These are phyloP conservation scores for Clinocottus analis DNA, from an alignment of 2,113 vertebrate species.

Conservation along the genomic window DNA sequence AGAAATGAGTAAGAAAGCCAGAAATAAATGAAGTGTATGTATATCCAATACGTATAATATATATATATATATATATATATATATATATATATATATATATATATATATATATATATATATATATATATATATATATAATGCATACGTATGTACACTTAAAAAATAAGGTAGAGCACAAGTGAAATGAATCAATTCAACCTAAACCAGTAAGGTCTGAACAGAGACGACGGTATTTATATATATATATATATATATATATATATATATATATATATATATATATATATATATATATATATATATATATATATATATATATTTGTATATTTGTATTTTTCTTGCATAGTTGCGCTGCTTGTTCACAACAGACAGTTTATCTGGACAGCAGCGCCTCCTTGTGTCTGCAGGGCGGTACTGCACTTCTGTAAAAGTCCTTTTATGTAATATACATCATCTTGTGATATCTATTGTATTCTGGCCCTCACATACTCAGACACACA, in stretches of 20 bases:
- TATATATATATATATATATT: too few relatives aligned
- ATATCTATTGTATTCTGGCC: not conserved
- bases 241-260: too few relatives aligned
- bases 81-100: too few relatives aligned
- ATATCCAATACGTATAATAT: not conserved
- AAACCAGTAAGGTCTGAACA: not conserved
- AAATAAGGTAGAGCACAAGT: not conserved
- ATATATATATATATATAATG: too few relatives aligned
- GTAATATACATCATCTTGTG: not conserved
- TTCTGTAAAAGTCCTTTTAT: too few relatives aligned
- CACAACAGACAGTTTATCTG: not conserved
- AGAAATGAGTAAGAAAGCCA: not conserved
- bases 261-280: too few relatives aligned
- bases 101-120: too few relatives aligned
- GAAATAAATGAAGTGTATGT: not conserved
- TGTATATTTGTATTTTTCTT: not conserved
- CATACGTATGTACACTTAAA: not conserved
- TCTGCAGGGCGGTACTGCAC: not conserved
- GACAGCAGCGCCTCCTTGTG: constrained; percentile 32
- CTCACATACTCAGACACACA: not conserved
- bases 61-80: too few relatives aligned
- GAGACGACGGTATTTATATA: not conserved
- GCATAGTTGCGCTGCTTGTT: not conserved
- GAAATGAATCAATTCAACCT: not conserved
- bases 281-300: too few relatives aligned